Base-by-base conservation (phyloP, 2,888 invertebrate genomes). In the Philereme transversata region DNA sequence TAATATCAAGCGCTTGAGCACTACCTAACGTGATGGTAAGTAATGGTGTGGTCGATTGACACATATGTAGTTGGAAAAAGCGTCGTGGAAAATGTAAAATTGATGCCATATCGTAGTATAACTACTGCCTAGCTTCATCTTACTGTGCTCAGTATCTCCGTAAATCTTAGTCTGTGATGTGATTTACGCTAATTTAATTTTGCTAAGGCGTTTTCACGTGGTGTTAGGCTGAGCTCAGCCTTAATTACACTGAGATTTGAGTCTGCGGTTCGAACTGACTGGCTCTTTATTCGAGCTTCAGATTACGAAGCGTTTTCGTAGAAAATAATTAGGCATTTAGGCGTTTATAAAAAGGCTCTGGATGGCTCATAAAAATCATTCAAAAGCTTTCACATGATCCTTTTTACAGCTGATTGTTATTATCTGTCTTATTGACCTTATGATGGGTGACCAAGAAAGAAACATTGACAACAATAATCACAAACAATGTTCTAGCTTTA, bases 181-280 rank as follows among this genome's bases (percentile, higher is more conserved):
- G 90, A 91, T 92, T 90, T 90, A 90, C 87, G 82, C 82, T 90
- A 90, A 92, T 90, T 90, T 89, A 86, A 88, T 91, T 89, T 84
- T 63, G 77, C 73, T 77, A 77, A 77, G 78, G 74, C 84, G 79
- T 82, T 82, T 82, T 86, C 84, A 73, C 77, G 82, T 79, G 74
- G 72, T 76, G 65, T 58, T 64, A 66, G 62, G 77, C 79, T 83
- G 81, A 84, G 62, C 58, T 60, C 82, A 85, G 83, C 81, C 83
- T 88, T 89, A 87, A 90, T 89, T 87, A 89, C 52, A 56, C 56
- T 56, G 63, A 50, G 63, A 63, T 63, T 63, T 60, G 62, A 63
- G 59, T 51, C 52, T 63, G 56, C 59, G 63, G 63, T 60, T 50
- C 47, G 51, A 48, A 45, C 48, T 50, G 60, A 60, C 60, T 59